Evolutionary conservation across 1,140 invertebrate species (phyloP).

Genomic region (Leptoteleia sp.): DNA sequence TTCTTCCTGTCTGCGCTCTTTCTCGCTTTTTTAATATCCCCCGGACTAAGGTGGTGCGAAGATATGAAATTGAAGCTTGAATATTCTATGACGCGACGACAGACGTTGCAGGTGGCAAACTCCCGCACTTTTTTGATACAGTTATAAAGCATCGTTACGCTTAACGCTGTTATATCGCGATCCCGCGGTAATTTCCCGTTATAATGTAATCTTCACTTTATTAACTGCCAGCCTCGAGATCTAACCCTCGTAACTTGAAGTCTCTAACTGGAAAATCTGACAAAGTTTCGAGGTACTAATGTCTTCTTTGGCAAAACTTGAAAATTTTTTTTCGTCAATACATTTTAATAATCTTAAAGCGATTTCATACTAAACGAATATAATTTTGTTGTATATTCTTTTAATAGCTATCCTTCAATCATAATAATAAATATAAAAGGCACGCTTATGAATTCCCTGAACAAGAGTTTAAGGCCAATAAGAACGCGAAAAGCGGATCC

Average conservation of each 20-base stretch:
- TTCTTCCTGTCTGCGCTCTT: constrained; percentile 69
- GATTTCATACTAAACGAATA: too few relatives aligned
- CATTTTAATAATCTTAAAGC: too few relatives aligned
- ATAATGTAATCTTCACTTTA: constrained; percentile 68
- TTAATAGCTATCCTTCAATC: too few relatives aligned
- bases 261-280: constrained; percentile 37
- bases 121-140: constrained; percentile 66
- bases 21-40: constrained; percentile 75
- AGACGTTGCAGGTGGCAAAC: constrained; percentile 66
- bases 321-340: too few relatives aligned
- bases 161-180: constrained; percentile 57
- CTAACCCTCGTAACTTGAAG: constrained; percentile 41
- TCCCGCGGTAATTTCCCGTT: constrained; percentile 65
- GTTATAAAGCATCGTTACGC: constrained; percentile 70
- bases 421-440: neutral
- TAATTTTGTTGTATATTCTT: too few relatives aligned
- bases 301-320: too few relatives aligned
- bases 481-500: constrained; percentile 8
- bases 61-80: constrained; percentile 81
- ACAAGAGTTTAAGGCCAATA: constrained; percentile 30
- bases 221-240: constrained; percentile 59
- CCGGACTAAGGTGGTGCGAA: constrained; percentile 60
- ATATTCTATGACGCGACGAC: constrained; percentile 80
- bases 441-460: neutral
- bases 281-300: constrained; percentile 20